phyloP scores from a whole-genome alignment of 1,140 invertebrate species.

The Lepidostoma basale region DNA sequence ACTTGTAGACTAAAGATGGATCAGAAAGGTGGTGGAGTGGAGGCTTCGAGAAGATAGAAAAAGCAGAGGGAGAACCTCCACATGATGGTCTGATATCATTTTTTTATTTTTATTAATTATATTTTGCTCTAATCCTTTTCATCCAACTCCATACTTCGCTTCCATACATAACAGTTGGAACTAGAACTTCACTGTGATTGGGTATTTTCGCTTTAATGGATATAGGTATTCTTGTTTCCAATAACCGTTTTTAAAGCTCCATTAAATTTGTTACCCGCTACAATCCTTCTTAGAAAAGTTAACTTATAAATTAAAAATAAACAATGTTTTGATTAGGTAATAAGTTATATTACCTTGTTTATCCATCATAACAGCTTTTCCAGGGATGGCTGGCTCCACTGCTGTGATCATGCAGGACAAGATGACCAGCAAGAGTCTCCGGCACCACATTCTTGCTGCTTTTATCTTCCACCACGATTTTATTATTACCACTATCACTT shows the following conservation, averaged over 20 bases:
- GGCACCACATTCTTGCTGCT: conserved; percentile 28
- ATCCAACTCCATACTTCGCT: no score
- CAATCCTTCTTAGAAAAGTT: no score
- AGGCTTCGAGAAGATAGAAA: no score
- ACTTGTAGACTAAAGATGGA: no score
- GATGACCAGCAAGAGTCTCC: conserved; percentile 28
- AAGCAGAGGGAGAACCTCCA: no score
- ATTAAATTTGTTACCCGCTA: no score
- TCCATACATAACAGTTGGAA: no score
- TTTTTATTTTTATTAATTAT: no score
- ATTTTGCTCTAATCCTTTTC: no score
- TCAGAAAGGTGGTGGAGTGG: no score
- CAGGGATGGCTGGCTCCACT: conserved; percentile 32
- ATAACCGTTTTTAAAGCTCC: not conserved
- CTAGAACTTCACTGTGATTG: not conserved
- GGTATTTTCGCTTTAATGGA: not conserved
- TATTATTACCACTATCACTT: not conserved
- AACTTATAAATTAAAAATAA: not conserved
- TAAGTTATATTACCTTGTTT: conserved; percentile 33
- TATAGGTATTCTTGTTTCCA: not conserved
- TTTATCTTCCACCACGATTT: conserved; percentile 11
- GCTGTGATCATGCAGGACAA: conserved; percentile 24
- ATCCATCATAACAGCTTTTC: conserved; percentile 31
- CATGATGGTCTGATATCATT: no score
- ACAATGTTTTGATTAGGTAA: not conserved